These are phyloP conservation scores for Drosophila bifasciata DNA, from an alignment of 1,140 invertebrate genomes.

Conservation along the genomic window DNA sequence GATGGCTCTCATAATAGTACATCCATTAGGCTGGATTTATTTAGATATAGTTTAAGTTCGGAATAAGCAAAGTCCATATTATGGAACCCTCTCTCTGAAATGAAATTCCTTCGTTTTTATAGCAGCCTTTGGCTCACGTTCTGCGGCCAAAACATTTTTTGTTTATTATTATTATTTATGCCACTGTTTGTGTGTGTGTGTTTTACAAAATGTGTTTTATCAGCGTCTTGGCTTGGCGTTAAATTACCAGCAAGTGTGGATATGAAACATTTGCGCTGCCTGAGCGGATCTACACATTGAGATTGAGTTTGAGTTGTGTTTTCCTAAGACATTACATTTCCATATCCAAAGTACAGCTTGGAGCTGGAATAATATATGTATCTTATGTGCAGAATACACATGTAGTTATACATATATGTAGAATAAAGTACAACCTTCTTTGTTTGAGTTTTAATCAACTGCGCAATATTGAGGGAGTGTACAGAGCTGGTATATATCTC, in stretches of 20 bases:
- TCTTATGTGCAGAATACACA: neutral
- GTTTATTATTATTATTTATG: slow-evolving; percentile 28
- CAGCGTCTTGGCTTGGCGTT: slow-evolving; percentile 22
- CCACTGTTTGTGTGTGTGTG: slow-evolving; percentile 2
- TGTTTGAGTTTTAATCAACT: slow-evolving; percentile 37
- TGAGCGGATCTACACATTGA: too few species aligned
- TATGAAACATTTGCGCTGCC: slow-evolving; percentile 27
- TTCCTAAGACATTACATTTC: slow-evolving; percentile 27
- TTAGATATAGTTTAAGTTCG: neutral
- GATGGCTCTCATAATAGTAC: neutral
- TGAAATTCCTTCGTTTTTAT: slow-evolving; percentile 6
- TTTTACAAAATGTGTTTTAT: slow-evolving; percentile 31
- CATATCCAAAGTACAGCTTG: slow-evolving; percentile 37
- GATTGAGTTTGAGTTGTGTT: neutral
- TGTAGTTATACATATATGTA: neutral
- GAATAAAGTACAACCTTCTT: slow-evolving; percentile 9
- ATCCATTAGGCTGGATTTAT: slow-evolving; percentile 25
- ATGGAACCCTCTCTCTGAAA: neutral
- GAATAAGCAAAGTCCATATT: slow-evolving; percentile 8
- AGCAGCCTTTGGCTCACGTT: slow-evolving; percentile 11
- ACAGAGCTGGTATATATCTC: neutral
- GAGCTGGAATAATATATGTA: neutral
- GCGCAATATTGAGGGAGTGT: slow-evolving; percentile 28
- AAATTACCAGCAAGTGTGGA: slow-evolving; percentile 30
- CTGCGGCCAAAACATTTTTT: slow-evolving; percentile 24